Base-by-base conservation (phyloP, 1,140 invertebrate species). In the Protaetia brevitarsis region DNA sequence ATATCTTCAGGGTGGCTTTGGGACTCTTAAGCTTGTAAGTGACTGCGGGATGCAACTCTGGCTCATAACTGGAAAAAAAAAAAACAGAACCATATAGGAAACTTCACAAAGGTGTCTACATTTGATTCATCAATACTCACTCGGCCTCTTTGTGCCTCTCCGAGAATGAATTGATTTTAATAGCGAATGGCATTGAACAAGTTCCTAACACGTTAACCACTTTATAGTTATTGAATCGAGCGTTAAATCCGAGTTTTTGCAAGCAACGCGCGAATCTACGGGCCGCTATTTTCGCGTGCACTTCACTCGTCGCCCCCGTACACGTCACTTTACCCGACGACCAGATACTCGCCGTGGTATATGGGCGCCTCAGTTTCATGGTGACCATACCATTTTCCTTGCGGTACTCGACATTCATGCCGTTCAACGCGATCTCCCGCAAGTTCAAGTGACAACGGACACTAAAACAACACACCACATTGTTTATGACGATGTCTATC, bases 381-480 rank as follows among this genome's bases (percentile, higher is more conserved):
- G 94, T 96, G 29, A 98, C 88, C 94, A 98, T 97, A 74, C 95
- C 95, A 81, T 96, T 94, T 83, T 97, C 95, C 75, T 94, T 88
- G 67, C 92, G 88, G 78, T 95, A 99, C 78, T 97, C 96, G 30
- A 99, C 97, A 84, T 99, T 97, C 57, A 87, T 74, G 71, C 95
- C 96, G 72, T 90, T 90, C 70, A 94, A 84, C 45, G 97, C 97
- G 71, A 99, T 96, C 77, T 94, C 89, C 76, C 94, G 88, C 71
- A 99, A 84, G 85, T 99, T 97, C 69, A 99, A 84, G 83, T 99
- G 96, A 81, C 97, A 98, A 74, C 94, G 87, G 62, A 98, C 93
- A 84, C 90, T 96, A 83, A 98, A 99, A 81, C 92, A 97, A 80
- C 95, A 97, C 68, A 99, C 96, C 72, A 99, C 96, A 87, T 99